Base-by-base conservation (phyloP, 2,888 invertebrate species). In the Epirrita christyi region DNA sequence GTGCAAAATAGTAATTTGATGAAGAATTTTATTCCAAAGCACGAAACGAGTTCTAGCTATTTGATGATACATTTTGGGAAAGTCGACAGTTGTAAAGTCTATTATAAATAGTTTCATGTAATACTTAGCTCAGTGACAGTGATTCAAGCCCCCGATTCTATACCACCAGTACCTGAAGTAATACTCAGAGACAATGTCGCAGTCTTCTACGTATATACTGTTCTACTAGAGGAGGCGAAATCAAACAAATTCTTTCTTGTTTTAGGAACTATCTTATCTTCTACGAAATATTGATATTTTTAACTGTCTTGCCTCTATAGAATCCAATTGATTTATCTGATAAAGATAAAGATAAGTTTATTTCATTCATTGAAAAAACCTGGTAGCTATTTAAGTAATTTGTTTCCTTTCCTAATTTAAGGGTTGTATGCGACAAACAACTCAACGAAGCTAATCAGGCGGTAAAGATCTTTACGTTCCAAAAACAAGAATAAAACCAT, bases 81-180 rank as follows among this genome's bases (percentile, higher is more conserved):
- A 9, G 36, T 38, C 15, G 4, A 15, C 1, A 36, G 28, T 38
- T 13, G 21, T 32, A 7, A 32, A n/a, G 9, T 43, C 21, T 44
- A n/a, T 52, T 27, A n/a, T 6, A 14, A 32, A 32, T 46, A 34
- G 27, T 21, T 13, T 29, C 14, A 37, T 44, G 37, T 38, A 37
- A 37, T 51, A 51, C 43, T 44, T 29, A 44, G 52, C 54, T 32
- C 11, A 49, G 72, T 65, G 72, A 56, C 64, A 75, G 75, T 73
- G 70, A 59, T 50, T 69, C 68, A 61, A 62, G 63, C 72, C 78
- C 78, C 72, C 67, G 68, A 74, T 74, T 73, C 65, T 64, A 78
- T 71, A 73, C 76, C 92, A 96, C 98, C 98, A 98, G 98, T 98
- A 98, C 98, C 98, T 98, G 98, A 98, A 97, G 97, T 97, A 98